Conservation (phyloP, 1,140 invertebrate genomes). For the Megathymus violae region DNA sequence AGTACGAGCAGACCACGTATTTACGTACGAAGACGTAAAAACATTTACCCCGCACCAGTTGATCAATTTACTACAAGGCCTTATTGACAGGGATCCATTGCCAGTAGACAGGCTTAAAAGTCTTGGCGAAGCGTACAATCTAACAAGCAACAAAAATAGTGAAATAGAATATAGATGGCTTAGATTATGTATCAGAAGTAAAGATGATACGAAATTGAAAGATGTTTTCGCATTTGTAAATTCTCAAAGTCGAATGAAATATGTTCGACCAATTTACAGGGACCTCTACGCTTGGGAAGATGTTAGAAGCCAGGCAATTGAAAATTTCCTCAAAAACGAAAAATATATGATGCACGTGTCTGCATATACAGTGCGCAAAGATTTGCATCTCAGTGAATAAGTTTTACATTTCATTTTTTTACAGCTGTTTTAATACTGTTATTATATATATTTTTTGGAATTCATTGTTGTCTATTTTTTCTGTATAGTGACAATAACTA, state of each 20-base stretch:
- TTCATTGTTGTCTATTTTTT: slow-evolving; percentile 10
- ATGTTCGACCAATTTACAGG: slow-evolving; percentile 93
- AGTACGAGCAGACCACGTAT: slow-evolving; percentile 56
- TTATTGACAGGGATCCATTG: slow-evolving; percentile 85
- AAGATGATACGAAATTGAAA: slow-evolving; percentile 87
- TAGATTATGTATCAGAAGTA: slow-evolving; percentile 89
- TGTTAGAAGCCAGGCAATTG: slow-evolving; percentile 87
- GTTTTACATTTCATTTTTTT: slow-evolving; percentile 8
- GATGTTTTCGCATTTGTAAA: slow-evolving; percentile 91
- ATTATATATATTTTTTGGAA: slow-evolving; percentile 15
- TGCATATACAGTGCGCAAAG: slow-evolving; percentile 89
- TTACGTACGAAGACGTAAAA: slow-evolving; percentile 44
- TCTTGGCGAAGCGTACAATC: slow-evolving; percentile 88
- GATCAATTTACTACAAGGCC: slow-evolving; percentile 88
- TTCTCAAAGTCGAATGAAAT: slow-evolving; percentile 95
- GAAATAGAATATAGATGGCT: slow-evolving; percentile 95
- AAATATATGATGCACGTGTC: slow-evolving; percentile 93
- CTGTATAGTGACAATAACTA: slow-evolving; percentile 9
- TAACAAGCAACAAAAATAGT: slow-evolving; percentile 88
- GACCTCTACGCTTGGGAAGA: slow-evolving; percentile 93
- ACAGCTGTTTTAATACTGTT: slow-evolving; percentile 3
- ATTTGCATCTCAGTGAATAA: slow-evolving; percentile 86
- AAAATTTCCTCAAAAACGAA: slow-evolving; percentile 89
- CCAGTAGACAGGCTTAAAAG: slow-evolving; percentile 85
- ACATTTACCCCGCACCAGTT: slow-evolving; percentile 87